phyloP scores from a whole-genome alignment of 2,888 invertebrate genomes.

The Adelphocoris suturalis region DNA sequence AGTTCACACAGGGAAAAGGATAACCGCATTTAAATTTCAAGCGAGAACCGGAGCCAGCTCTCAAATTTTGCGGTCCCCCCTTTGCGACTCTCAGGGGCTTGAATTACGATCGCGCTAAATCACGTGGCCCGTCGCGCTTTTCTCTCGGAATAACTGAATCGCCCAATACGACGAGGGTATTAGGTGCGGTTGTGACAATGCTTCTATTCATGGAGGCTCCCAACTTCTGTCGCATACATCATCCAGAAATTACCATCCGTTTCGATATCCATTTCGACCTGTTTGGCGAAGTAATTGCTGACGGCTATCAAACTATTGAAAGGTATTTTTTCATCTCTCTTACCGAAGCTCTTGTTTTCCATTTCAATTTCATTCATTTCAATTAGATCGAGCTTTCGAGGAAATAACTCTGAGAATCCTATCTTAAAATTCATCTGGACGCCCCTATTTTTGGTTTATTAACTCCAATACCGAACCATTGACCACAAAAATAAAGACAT shows the following conservation, averaged over 20 bases:
- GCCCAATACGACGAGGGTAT: not conserved
- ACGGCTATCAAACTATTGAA: not conserved
- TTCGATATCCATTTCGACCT: constrained; percentile 7
- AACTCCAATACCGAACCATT: too few relatives aligned
- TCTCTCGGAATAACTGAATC: constrained; percentile 30
- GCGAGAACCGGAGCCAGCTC: not conserved
- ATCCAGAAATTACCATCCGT: constrained; percentile 2
- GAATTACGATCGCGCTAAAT: constrained; percentile 32
- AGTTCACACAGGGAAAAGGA: not conserved
- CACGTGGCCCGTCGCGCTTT: constrained; percentile 5
- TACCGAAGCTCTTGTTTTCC: too few relatives aligned
- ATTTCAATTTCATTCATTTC: too few relatives aligned
- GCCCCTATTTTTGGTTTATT: too few relatives aligned
- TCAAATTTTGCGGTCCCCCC: constrained; percentile 18
- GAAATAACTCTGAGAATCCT: too few relatives aligned
- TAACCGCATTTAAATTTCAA: constrained; percentile 42
- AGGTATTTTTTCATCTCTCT: too few relatives aligned
- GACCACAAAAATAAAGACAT: too few relatives aligned
- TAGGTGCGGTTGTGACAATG: constrained; percentile 15
- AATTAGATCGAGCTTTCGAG: too few relatives aligned
- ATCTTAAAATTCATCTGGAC: too few relatives aligned
- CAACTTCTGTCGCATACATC: constrained; percentile 34
- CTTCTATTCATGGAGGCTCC: constrained; percentile 11
- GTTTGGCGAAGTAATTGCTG: not conserved
- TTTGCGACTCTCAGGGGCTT: not conserved